Base-by-base conservation (phyloP, 2,888 invertebrate genomes). In the Microchrysa polita region DNA sequence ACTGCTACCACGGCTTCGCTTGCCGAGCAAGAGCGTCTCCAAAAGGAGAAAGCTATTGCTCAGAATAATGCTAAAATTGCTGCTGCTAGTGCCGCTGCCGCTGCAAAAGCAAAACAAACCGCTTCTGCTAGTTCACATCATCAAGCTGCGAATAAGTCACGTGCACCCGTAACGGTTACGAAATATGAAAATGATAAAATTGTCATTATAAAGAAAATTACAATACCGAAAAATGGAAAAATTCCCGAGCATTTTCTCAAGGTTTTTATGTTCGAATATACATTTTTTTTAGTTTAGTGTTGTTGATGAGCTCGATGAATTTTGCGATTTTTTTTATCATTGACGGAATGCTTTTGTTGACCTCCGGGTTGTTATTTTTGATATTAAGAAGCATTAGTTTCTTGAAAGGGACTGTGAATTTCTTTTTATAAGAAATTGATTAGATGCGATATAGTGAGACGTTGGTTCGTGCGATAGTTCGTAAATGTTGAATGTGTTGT, bases 161-260 rank as follows among this genome's bases (percentile, higher is more conserved):
- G 84, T 5, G 83, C 83, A 42, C 84, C 84, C 16, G 83, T 84
- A 74, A 84, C 83, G 4, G 83, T 84, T 72, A 83, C 84, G 73
- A 84, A 79, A 76, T 84, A 85, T 78, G 84, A 83, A 79, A 85
- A 85, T 73, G 84, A 84, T 79, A 85, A 85, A 79, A 85, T 84
- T 59, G 83, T 84, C 40, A 84, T 85, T 67, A 84, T 84, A 73
- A 84, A 85, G 79, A 84, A 84, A 78, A 82, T 85, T 74, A 79
- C 82, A 57, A 81, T 84, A 72, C 85, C 84, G 71, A 84, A 85
- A 79, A 84, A 84, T 78, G 81, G 83, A 78, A 84, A 84, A 83
- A 79, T 84, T 75, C 84, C 84, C 79, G 83, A 82, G 55, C 81
- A 81, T 79, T 82, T 84, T 76, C 79, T 80, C 61, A 79, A 84